Percentiles rank a stretch among this genome's conserved stretches.
Evolutionary conservation across 2,113 vertebrate species (phyloP).

Genomic region (Porphyrio hochstetteri): DNA sequence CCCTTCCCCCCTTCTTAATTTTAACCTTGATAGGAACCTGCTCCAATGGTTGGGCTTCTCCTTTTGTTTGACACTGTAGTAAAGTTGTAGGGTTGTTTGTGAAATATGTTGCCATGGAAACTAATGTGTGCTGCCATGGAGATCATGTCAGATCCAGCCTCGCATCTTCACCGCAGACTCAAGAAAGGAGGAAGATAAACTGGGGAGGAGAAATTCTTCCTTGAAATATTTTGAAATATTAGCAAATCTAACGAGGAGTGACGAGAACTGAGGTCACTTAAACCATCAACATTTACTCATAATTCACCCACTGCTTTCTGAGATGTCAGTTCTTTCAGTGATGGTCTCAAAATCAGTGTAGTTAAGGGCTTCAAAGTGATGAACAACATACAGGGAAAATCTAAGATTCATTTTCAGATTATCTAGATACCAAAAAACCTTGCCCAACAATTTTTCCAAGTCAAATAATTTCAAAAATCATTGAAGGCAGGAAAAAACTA

Average conservation of each 20-base stretch:
- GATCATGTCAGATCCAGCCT: constrained; percentile 51
- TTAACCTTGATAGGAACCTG: not conserved
- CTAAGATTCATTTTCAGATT: not conserved
- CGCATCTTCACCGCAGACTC: not conserved
- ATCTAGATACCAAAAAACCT: not conserved
- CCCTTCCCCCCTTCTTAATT: constrained; percentile 11
- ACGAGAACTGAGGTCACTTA: not conserved
- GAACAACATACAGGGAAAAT: not conserved
- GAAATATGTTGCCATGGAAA: constrained; percentile 65
- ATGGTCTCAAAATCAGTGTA: not conserved
- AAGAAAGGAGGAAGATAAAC: not conserved
- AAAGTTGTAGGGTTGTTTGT: constrained; percentile 67
- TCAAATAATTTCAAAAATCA: not conserved
- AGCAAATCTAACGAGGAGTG: not conserved
- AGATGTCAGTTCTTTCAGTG: not conserved
- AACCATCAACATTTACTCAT: not conserved
- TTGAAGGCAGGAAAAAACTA: not conserved
- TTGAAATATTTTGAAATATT: not conserved
- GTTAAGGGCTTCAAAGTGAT: not conserved
- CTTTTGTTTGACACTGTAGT: constrained; percentile 63
- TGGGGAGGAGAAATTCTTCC: not conserved
- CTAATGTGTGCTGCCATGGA: constrained; percentile 67
- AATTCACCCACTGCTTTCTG: not conserved
- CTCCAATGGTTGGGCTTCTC: not conserved
- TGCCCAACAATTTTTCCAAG: not conserved